phyloP scores from a whole-genome alignment of 2,113 vertebrate genomes.

The Collichthys lucidus region DNA sequence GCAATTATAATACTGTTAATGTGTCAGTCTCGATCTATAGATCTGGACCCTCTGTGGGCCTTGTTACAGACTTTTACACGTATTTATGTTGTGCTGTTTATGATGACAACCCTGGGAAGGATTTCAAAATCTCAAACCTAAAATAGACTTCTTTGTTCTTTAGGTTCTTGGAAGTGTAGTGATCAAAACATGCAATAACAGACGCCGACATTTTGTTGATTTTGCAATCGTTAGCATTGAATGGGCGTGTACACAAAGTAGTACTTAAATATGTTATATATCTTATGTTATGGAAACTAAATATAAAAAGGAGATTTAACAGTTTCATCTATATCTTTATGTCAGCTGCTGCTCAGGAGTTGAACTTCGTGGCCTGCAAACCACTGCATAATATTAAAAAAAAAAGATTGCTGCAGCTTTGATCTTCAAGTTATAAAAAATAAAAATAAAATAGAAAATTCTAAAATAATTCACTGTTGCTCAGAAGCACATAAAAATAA shows the following conservation, averaged over 20 bases:
- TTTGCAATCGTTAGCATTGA: slow-evolving; percentile 36
- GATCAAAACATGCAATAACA: slow-evolving; percentile 40
- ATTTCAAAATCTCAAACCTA: slow-evolving; percentile 36
- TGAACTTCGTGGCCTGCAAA: background rate
- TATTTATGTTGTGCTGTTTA: slow-evolving; percentile 13
- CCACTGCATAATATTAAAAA: background rate
- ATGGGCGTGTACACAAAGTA: background rate
- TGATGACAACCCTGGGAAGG: background rate
- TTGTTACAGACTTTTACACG: background rate
- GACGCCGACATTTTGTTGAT: background rate
- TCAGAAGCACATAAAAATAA: background rate
- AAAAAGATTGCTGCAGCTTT: background rate
- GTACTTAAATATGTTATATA: background rate
- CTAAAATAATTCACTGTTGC: background rate
- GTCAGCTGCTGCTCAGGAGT: slow-evolving; percentile 7
- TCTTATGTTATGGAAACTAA: background rate
- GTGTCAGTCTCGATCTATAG: background rate
- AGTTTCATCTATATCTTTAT: background rate
- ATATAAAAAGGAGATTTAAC: background rate
- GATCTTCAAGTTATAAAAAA: background rate
- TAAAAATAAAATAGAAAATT: background rate
- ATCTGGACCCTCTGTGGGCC: background rate
- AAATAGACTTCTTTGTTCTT: slow-evolving; percentile 29
- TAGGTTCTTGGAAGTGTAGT: background rate
- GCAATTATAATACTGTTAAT: background rate